Evolutionary conservation across 1,140 invertebrate species (phyloP).

Genomic region (Camponotus pennsylvanicus): DNA sequence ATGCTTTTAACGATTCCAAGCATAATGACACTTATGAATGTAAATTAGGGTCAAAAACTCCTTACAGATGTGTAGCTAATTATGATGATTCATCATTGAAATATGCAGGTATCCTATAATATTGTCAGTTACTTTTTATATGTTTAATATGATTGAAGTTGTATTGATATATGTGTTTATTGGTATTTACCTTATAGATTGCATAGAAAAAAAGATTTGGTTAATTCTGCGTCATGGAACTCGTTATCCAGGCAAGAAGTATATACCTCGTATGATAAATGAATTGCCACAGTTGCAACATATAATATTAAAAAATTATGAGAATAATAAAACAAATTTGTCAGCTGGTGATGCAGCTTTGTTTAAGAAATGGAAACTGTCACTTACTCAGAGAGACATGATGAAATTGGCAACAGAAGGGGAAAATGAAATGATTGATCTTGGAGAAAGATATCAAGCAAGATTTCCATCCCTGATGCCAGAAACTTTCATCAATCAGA

Average conservation of each 20-base stretch:
- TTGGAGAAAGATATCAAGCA: constrained; percentile 89
- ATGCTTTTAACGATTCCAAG: constrained; percentile 33
- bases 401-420: constrained; percentile 89
- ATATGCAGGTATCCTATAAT: constrained; percentile 85
- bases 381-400: constrained; percentile 82
- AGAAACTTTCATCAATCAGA: constrained; percentile 86
- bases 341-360: constrained; percentile 80
- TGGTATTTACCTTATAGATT: constrained; percentile 84
- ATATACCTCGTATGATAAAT: constrained; percentile 86
- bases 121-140: neutral
- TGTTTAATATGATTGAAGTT: neutral
- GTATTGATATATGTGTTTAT: neutral
- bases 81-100: constrained; percentile 85
- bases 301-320: constrained; percentile 85
- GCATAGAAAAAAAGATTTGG: constrained; percentile 88
- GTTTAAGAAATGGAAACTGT: constrained; percentile 87
- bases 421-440: constrained; percentile 88
- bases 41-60: constrained; percentile 87
- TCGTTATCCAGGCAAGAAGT: constrained; percentile 87
- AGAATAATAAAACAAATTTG: constrained; percentile 73
- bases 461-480: constrained; percentile 88
- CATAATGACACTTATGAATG: constrained; percentile 74
- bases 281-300: constrained; percentile 85
- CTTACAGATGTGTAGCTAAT: constrained; percentile 89
- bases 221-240: constrained; percentile 90